These are phyloP conservation scores for Perognathus longimembris DNA, from an alignment of 2,113 vertebrate species.

Conservation along the genomic window DNA sequence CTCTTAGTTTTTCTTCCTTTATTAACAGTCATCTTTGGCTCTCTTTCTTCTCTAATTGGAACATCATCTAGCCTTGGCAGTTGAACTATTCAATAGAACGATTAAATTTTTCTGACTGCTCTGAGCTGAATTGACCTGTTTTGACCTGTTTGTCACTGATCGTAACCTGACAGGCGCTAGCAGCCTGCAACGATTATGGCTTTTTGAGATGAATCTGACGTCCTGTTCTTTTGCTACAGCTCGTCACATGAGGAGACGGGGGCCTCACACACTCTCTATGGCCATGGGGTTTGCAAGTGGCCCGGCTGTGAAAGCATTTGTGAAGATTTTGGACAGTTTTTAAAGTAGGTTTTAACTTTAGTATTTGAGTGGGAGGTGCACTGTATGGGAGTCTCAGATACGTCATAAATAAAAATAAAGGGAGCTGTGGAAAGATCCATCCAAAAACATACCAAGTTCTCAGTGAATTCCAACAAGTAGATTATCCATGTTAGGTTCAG, in stretches of 20 bases:
- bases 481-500: constrained; percentile 61
- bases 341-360: constrained; percentile 93
- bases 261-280: constrained; percentile 97
- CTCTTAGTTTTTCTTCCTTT: constrained; percentile 88
- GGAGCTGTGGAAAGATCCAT: constrained; percentile 52
- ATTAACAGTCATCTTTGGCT: constrained; percentile 91
- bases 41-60: constrained; percentile 92
- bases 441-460: constrained; percentile 47
- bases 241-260: constrained; percentile 97
- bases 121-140: constrained; percentile 90
- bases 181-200: constrained; percentile 89
- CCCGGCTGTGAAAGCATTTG: constrained; percentile 99
- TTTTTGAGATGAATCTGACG: constrained; percentile 89
- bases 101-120: constrained; percentile 92
- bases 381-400: background rate
- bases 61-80: constrained; percentile 91
- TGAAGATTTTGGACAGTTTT: constrained; percentile 99
- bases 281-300: constrained; percentile 99
- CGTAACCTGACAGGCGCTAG: constrained; percentile 90
- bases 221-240: constrained; percentile 88
- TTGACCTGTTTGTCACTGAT: constrained; percentile 92
- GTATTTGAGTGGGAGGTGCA: constrained; percentile 22
- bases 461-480: constrained; percentile 73
- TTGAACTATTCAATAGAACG: constrained; percentile 91
- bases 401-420: constrained; percentile 39